These are phyloP conservation scores for Cryptus armator DNA, from an alignment of 2,888 invertebrate genomes.

Conservation along the genomic window DNA sequence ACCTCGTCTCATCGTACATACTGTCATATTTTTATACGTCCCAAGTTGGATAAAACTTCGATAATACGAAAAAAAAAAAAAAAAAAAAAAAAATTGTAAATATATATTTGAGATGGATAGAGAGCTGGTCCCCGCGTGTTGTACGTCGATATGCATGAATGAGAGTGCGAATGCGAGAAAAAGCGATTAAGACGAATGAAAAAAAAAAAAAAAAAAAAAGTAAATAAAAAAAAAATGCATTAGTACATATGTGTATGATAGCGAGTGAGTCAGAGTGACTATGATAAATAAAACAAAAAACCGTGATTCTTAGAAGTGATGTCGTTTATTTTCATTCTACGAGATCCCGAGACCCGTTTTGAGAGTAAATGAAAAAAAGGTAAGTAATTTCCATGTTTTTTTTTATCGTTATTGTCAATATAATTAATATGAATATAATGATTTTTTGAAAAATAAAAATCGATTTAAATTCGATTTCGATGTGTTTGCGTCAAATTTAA, in stretches of 20 bases:
- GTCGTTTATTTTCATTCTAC: conserved; percentile 12
- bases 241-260: conserved; percentile 62
- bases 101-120: conserved; percentile 68
- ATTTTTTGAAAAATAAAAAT: background rate
- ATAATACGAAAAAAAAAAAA: conserved; percentile 58
- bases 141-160: conserved; percentile 55
- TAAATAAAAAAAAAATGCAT: conserved; percentile 46
- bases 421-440: background rate
- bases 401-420: conserved; percentile 47
- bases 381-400: conserved; percentile 70
- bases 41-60: conserved; percentile 68
- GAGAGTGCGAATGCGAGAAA: conserved; percentile 27
- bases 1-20: conserved; percentile 67
- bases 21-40: conserved; percentile 85
- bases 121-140: conserved; percentile 51
- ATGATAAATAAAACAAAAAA: conserved; percentile 63
- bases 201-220: conserved; percentile 62
- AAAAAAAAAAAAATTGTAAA: conserved; percentile 73
- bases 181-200: conserved; percentile 36
- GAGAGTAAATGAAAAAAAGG: conserved; percentile 67
- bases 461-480: too few species aligned
- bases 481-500: too few species aligned
- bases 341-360: background rate
- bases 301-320: conserved; percentile 59
- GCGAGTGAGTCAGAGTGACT: conserved; percentile 44